A percentile compares a stretch with the other conserved stretches of the same genome.
These are phyloP conservation scores for Alexandromys fortis DNA, from an alignment of 2,113 vertebrate species.

Conservation along the genomic window DNA sequence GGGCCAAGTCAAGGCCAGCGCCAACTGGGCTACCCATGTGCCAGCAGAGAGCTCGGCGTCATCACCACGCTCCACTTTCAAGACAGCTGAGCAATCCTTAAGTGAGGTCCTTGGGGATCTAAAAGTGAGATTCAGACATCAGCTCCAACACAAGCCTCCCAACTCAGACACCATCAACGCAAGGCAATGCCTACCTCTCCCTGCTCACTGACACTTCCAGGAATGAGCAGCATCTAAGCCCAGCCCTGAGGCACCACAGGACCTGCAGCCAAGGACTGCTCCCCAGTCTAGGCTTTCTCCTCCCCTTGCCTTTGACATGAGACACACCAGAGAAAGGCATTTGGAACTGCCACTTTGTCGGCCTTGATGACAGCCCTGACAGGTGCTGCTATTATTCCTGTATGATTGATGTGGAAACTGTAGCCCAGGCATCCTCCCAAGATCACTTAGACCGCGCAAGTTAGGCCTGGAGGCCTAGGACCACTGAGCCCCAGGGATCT, in stretches of 20 bases:
- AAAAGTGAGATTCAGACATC: slow-evolving; percentile 70
- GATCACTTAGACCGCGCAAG: background rate
- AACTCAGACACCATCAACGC: slow-evolving; percentile 39
- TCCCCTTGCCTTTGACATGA: background rate
- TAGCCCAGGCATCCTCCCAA: background rate
- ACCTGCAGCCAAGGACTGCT: background rate
- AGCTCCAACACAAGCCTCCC: slow-evolving; percentile 58
- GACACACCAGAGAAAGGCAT: background rate
- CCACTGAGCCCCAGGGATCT: background rate
- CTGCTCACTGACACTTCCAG: background rate
- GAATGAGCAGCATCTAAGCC: background rate
- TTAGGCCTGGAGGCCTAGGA: background rate
- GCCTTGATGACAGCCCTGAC: background rate
- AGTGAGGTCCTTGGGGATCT: slow-evolving; percentile 67
- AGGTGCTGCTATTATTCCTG: background rate
- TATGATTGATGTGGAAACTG: background rate
- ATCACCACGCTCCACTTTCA: slow-evolving; percentile 63
- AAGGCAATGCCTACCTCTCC: background rate
- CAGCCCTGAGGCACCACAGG: background rate
- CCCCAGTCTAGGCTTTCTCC: background rate
- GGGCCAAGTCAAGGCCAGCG: background rate
- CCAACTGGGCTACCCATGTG: slow-evolving; percentile 48
- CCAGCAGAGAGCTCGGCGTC: slow-evolving; percentile 63
- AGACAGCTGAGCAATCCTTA: slow-evolving; percentile 64
- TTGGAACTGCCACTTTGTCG: background rate